Evolutionary conservation across 2,113 vertebrate genomes (phyloP).

Genomic region (Pavo muticus): DNA sequence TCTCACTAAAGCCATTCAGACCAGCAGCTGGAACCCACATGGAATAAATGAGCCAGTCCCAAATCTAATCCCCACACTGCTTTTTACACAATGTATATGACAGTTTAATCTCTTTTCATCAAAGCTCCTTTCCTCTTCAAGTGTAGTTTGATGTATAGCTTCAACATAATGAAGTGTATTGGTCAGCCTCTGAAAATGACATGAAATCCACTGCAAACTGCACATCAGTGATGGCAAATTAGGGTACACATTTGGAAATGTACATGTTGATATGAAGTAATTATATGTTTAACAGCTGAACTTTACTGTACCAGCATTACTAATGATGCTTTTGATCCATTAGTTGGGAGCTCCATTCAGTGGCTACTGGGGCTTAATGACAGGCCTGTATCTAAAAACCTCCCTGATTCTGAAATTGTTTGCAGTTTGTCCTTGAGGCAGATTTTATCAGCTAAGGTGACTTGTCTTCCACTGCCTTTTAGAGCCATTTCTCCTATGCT

Average conservation of each 20-base stretch:
- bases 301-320: neutral
- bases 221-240: neutral
- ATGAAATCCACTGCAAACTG: neutral
- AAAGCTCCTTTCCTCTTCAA: neutral
- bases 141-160: rapidly evolving
- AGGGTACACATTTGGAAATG: neutral
- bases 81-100: neutral
- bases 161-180: rapidly evolving
- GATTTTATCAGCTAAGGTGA: no score
- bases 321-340: neutral
- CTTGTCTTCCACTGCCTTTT: no score
- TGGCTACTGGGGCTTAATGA: neutral
- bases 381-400: neutral
- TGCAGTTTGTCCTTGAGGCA: no score
- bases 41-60: neutral
- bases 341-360: neutral
- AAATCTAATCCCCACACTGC: neutral
- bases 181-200: neutral
- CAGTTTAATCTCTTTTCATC: neutral
- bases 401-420: neutral
- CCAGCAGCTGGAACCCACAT: neutral
- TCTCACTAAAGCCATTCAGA: neutral
- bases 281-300: neutral
- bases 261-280: neutral
- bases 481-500: no score